phyloP scores from a whole-genome alignment of 2,113 vertebrate species.

The Tachysurus vachellii region DNA sequence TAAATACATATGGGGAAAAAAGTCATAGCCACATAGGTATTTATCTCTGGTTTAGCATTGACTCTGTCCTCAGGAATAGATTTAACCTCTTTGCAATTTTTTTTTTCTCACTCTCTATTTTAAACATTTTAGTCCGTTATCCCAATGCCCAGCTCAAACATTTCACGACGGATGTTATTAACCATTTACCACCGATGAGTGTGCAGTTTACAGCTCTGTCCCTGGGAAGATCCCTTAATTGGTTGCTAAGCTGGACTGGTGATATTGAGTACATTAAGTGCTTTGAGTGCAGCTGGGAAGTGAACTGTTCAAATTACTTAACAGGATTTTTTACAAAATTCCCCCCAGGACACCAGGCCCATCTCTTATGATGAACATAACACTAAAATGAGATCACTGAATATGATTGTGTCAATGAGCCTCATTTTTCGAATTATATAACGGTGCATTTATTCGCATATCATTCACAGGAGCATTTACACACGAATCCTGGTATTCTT shows the following conservation, averaged over 20 bases:
- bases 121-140: background rate
- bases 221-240: background rate
- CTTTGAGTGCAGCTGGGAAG: conserved; percentile 2
- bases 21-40: background rate
- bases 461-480: background rate
- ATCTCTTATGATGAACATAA: background rate
- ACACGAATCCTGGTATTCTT: background rate
- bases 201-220: conserved; percentile 2
- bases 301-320: conserved; percentile 8
- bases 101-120: too few relatives aligned
- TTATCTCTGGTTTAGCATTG: background rate
- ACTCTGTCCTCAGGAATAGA: background rate
- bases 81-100: too few relatives aligned
- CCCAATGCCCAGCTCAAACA: background rate
- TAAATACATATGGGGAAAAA: background rate
- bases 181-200: background rate
- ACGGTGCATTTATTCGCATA: background rate
- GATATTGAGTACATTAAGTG: background rate
- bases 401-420: background rate
- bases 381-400: background rate
- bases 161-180: background rate
- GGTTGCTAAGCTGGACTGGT: conserved; percentile 2
- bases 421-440: background rate
- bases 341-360: background rate
- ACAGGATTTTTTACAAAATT: conserved; percentile 1